phyloP scores from a whole-genome alignment of 2,113 vertebrate species.

The Okapia johnstoni region DNA sequence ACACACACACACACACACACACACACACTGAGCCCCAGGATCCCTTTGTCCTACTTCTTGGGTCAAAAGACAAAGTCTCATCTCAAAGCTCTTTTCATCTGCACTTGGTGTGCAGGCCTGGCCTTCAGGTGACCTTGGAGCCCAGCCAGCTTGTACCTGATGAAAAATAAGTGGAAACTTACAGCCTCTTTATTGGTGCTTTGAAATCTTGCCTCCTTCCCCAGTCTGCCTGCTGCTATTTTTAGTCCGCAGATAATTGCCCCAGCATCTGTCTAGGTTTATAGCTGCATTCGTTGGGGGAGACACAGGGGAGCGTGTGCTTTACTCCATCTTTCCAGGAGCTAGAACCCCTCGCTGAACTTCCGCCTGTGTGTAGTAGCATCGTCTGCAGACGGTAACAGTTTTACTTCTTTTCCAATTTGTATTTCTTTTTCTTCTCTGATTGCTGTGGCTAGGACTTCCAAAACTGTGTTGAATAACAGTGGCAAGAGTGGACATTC shows the following conservation, averaged over 20 bases:
- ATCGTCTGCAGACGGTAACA: fast-evolving
- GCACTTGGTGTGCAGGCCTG: fast-evolving
- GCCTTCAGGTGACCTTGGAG: not conserved
- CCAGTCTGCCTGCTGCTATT: not conserved
- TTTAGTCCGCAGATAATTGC: not conserved
- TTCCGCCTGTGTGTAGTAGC: not conserved
- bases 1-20: no score
- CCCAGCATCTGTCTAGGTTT: fast-evolving
- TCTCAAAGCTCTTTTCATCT: not conserved
- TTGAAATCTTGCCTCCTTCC: not conserved
- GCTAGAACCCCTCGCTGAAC: not conserved
- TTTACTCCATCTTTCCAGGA: not conserved
- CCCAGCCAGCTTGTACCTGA: not conserved
- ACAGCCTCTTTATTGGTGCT: not conserved
- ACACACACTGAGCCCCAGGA: not conserved
- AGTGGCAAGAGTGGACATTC: not conserved
- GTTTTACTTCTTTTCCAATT: not conserved
- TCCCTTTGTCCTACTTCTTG: not conserved
- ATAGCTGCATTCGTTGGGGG: fast-evolving
- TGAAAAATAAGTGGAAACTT: not conserved
- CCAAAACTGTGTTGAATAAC: not conserved
- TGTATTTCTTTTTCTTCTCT: not conserved
- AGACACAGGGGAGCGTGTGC: fast-evolving
- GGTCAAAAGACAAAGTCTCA: fast-evolving
- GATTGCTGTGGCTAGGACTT: not conserved